Evolutionary conservation across 2,797 vertebrate species (phyloP).

Genomic region (Arrhamphus sclerolepis): DNA sequence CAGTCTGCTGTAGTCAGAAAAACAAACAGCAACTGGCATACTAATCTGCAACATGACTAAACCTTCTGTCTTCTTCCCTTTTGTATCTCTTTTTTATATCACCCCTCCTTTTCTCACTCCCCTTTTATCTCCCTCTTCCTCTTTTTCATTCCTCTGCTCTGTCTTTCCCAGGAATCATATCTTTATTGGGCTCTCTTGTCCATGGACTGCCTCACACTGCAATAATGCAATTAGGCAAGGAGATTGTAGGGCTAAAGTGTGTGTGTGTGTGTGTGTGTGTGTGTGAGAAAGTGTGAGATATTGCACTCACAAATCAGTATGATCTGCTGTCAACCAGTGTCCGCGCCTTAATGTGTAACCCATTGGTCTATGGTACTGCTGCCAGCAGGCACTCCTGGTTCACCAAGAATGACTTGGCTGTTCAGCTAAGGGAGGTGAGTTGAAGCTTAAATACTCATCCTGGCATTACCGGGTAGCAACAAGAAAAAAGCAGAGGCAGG

Average conservation of each 20-base stretch:
- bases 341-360: constrained; percentile 78
- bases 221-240: constrained; percentile 86
- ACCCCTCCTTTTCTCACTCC: constrained; percentile 19
- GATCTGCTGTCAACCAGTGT: constrained; percentile 78
- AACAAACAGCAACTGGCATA: constrained; percentile 23
- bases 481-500: constrained; percentile 44
- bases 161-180: constrained; percentile 83
- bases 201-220: constrained; percentile 84
- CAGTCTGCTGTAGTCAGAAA: constrained; percentile 22
- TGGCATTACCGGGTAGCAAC: constrained; percentile 48
- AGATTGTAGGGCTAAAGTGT: constrained; percentile 87
- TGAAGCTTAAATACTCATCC: constrained; percentile 42
- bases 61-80: constrained; percentile 36
- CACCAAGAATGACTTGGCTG: constrained; percentile 38
- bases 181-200: constrained; percentile 91
- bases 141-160: constrained; percentile 64
- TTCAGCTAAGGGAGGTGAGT: constrained; percentile 7
- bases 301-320: constrained; percentile 75
- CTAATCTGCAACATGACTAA: constrained; percentile 22
- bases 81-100: constrained; percentile 34
- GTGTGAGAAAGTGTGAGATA: constrained; percentile 90
- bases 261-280: constrained; percentile 75
- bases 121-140: constrained; percentile 66
- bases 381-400: constrained; percentile 41
- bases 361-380: constrained; percentile 56